Evolutionary conservation across 2,113 vertebrate genomes (phyloP), one percentile per base, ranked within the genome.

Genomic region (Poecile atricapillus): DNA sequence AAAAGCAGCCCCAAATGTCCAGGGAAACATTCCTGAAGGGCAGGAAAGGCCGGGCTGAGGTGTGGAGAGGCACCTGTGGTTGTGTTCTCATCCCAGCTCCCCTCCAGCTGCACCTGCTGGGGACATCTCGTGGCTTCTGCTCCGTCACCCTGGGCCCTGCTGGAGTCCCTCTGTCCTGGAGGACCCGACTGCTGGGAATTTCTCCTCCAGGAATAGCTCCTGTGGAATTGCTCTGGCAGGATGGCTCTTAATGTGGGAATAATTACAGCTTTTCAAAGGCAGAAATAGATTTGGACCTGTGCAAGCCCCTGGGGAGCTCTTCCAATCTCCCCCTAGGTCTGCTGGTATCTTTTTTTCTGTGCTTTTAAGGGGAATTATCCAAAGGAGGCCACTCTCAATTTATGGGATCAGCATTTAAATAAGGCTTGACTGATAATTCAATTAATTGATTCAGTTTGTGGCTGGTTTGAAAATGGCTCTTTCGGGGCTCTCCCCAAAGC

Each of bases 71-170:
- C 56, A 62, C 60, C 80, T 69, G 75, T 1, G 4, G 7, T 3
- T 0, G 2, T 7, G 30, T 15, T n/a, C 43, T 3, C 3, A 0
- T 11, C 46, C 31, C 43, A 13, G 4, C 28, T 41, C 77, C 62
- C 35, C 3, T 28, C 27, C 21, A 10, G 43, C 27, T 23, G 47
- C 15, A 30, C 6, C 39, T 46, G 4, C 39, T 1, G 7, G 27
- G 49, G 35, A 69, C 35, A 35, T 2, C 70, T 10, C 1, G 25
- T 13, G 49, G 14, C 47, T 71, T 59, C 73, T 87, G 44, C 10
- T 30, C 35, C 4, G 1, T 3, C 28, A 15, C 10, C 23, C 49
- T 13, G 4, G 17, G 62, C 11, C 55, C 41, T 43, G 33, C 49
- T 67, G 11, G 11, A n/a, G 46, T 4, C 30, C 11, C 23, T 33